A percentile compares a stretch with the other conserved stretches of the same genome.
Conservation (phyloP, 2,888 invertebrate species). For the Lymantria dispar region DNA sequence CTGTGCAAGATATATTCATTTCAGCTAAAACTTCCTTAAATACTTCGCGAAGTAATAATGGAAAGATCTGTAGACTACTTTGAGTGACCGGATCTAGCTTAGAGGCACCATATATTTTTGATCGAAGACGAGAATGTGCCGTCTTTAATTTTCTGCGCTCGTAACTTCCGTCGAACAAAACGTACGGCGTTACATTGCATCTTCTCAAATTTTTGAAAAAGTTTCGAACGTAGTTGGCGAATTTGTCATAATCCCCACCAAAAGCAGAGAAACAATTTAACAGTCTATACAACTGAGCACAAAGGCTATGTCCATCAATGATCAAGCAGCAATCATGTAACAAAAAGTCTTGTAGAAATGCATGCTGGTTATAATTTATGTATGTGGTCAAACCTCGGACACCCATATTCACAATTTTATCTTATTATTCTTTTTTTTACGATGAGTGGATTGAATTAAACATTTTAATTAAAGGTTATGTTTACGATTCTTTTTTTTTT, state of each 20-base stretch:
- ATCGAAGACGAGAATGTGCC: conserved; percentile 79
- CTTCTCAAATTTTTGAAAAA: conserved; percentile 87
- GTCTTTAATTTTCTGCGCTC: conserved; percentile 88
- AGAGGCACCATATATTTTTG: conserved; percentile 83
- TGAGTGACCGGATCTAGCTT: conserved; percentile 81
- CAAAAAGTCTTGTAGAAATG: conserved; percentile 84
- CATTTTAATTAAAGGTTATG: no score
- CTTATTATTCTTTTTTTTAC: no score
- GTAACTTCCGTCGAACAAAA: conserved; percentile 91
- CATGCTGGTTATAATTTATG: conserved; percentile 85
- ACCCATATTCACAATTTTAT: conserved; percentile 85
- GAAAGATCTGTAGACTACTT: conserved; percentile 84
- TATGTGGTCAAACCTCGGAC: conserved; percentile 93
- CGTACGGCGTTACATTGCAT: conserved; percentile 87
- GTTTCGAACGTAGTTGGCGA: conserved; percentile 82
- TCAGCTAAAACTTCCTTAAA: conserved; percentile 87
- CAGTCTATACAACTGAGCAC: conserved; percentile 86
- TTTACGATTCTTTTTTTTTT: no score
- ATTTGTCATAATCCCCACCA: conserved; percentile 93
- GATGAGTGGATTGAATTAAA: no score
- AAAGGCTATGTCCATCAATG: conserved; percentile 91
- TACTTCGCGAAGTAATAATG: conserved; percentile 87
- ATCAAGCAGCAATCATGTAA: conserved; percentile 87
- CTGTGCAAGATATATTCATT: conserved; percentile 85
- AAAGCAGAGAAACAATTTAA: conserved; percentile 86